Percentiles rank a stretch among this genome's conserved stretches.
These are phyloP conservation scores for Brachypteracias leptosomus DNA, from an alignment of 2,113 vertebrate species.

Conservation along the genomic window DNA sequence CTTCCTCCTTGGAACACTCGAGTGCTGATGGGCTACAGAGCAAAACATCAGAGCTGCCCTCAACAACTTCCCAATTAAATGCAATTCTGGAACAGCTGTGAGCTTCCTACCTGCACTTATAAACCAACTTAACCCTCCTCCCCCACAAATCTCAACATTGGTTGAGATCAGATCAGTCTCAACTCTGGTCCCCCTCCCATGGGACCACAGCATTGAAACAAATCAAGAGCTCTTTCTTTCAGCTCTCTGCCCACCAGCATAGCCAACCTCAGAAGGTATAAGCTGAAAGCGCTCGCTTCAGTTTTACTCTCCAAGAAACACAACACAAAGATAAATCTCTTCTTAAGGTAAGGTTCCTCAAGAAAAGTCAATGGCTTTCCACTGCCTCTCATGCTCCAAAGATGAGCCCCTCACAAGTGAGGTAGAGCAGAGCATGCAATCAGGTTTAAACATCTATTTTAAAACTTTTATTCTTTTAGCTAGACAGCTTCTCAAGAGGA, in stretches of 20 bases:
- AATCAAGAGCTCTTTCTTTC: background rate
- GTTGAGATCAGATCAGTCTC: no score
- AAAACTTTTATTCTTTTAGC: background rate
- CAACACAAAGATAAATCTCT: background rate
- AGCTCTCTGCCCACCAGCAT: no score
- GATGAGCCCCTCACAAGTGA: rapidly evolving
- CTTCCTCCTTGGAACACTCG: rapidly evolving
- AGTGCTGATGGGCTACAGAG: rapidly evolving
- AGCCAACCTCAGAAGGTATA: background rate
- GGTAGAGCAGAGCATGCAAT: background rate
- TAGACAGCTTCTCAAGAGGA: background rate
- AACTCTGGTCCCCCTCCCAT: no score
- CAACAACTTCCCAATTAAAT: background rate
- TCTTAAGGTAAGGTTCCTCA: background rate
- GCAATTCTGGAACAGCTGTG: background rate
- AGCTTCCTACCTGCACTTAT: background rate
- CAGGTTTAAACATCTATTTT: background rate
- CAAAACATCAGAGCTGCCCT: background rate
- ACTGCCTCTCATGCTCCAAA: background rate
- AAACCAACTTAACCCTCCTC: background rate
- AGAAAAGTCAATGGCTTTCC: background rate
- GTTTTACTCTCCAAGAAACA: background rate
- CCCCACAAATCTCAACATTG: background rate
- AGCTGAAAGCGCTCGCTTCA: rapidly evolving
- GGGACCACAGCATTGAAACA: background rate